Base-by-base conservation (phyloP, 2,113 vertebrate species). In the Urocolius indicus region DNA sequence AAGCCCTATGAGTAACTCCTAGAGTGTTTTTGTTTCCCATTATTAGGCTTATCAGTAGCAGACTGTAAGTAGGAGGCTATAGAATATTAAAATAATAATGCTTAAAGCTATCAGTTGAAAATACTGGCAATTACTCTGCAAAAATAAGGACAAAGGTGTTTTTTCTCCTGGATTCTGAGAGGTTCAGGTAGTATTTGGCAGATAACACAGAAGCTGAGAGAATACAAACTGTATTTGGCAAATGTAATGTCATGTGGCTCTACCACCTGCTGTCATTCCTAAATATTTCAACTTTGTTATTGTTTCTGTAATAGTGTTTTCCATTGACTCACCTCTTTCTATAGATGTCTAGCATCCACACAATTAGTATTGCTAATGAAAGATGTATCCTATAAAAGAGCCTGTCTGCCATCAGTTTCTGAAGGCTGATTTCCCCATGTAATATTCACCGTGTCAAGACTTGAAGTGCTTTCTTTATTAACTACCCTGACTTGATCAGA, bases 211-310 rank as follows among this genome's bases (percentile, higher is more conserved):
- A 86, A 77, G 7, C 38, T 74, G 54, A 82, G 72, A 80, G n/a
- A 92, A 85, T 43, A 76, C 41, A 90, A 79, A 80, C 63, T 81
- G 65, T 72, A 36, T 61, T 78, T 84, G 83, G 83, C 73, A 93
- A 75, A 77, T 77, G 29, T 84, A 48, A 52, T 11, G 19, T 77
- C 80, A 80, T 21, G 1, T 77, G 84, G 48, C 66, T 89, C n/a
- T 82, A 63, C 59, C 69, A 81, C 73, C 65, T 84, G 86, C 73
- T 92, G n/a, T 43, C 65, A 86, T 84, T 89, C 68, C 43, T 81
- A 62, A n/a, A 27, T 41, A 73, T 66, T 85, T 71, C 6, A 6
- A 6, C 43, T 73, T 49, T 73, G 65, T 73, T 86, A 63, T 32
- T 92, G 54, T 86, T 91, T 55, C 75, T 84, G 46, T 55, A 62